Evolutionary conservation across 2,113 vertebrate genomes (phyloP).

Genomic region (Melanostigma gelatinosum): DNA sequence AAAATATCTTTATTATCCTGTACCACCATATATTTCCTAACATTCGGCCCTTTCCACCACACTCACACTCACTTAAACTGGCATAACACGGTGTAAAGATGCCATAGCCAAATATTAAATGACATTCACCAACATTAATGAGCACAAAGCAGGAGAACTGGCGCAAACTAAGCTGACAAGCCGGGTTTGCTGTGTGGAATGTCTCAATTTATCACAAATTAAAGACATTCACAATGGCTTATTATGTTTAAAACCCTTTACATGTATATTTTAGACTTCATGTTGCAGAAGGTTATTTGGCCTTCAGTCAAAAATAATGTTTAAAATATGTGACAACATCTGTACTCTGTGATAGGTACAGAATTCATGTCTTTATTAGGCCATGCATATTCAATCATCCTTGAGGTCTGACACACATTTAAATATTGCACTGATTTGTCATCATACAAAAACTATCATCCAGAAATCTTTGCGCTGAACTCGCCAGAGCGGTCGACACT

Average conservation of each 20-base stretch:
- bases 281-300: neutral
- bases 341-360: neutral
- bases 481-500: neutral
- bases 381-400: constrained; percentile 14
- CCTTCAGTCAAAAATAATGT: constrained; percentile 2
- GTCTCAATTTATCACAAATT: constrained; percentile 9
- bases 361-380: neutral
- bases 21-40: neutral
- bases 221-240: constrained; percentile 39
- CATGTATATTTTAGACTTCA: neutral
- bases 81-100: neutral
- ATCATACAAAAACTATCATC: constrained; percentile 9
- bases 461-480: neutral
- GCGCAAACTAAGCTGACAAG: neutral
- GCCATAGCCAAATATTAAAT: neutral
- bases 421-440: constrained; percentile 46
- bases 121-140: neutral
- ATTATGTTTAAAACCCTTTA: neutral
- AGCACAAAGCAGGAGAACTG: constrained; percentile 5
- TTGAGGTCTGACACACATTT: neutral
- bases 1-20: constrained; percentile 42
- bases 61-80: neutral
- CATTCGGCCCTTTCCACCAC: neutral
- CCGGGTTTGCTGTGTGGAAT: neutral
- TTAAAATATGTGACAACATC: neutral